Conservation (phyloP, 2,888 invertebrate species). For the Neelides folsomi region DNA sequence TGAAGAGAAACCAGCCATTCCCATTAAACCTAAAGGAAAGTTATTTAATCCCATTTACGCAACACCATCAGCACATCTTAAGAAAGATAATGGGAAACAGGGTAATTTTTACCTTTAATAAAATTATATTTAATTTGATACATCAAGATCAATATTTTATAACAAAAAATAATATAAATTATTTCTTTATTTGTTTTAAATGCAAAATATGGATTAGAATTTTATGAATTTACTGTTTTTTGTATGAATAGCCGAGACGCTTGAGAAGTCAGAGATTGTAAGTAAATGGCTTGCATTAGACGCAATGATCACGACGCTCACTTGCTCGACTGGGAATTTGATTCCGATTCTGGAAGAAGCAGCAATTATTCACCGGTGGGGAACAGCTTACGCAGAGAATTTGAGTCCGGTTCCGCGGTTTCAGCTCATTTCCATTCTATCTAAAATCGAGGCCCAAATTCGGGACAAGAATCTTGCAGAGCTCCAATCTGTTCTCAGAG, state of each 20-base stretch:
- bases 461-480: constrained; percentile 32
- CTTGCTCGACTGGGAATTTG: constrained; percentile 32
- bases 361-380: constrained; percentile 30
- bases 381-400: constrained; percentile 32
- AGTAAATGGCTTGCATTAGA: constrained; percentile 33
- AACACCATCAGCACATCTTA: constrained; percentile 46
- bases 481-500: constrained; percentile 31
- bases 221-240: too few relatives aligned
- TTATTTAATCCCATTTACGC: constrained; percentile 57
- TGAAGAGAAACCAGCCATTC: constrained; percentile 53
- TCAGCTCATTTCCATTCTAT: constrained; percentile 32
- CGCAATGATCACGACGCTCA: constrained; percentile 33
- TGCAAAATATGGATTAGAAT: too few relatives aligned
- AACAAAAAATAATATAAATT: too few relatives aligned
- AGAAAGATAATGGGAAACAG: constrained; percentile 27
- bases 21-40: constrained; percentile 52
- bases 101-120: too few relatives aligned
- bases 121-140: too few relatives aligned
- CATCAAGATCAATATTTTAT: too few relatives aligned
- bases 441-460: constrained; percentile 30
- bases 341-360: constrained; percentile 34
- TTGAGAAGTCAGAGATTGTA: constrained; percentile 31
- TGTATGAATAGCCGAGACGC: constrained; percentile 9
- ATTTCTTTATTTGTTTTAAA: too few relatives aligned
- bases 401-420: constrained; percentile 30